Evolutionary conservation across 2,888 invertebrate genomes (phyloP).

Genomic region (Antheraea yamamai): DNA sequence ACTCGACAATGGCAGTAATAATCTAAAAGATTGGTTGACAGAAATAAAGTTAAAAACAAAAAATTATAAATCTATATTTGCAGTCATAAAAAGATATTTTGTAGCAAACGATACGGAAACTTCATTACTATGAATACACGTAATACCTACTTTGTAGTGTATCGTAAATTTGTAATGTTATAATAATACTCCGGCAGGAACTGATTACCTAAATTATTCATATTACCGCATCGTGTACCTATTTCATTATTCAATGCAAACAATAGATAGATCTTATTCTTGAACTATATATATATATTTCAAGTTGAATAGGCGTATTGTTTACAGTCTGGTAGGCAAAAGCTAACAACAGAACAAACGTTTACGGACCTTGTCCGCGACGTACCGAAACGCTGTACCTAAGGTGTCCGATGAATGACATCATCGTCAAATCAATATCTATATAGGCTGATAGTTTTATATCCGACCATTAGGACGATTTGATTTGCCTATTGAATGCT

Average conservation of each 20-base stretch:
- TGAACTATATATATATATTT: not conserved
- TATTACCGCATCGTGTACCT: not conserved
- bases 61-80: no score
- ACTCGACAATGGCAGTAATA: no score
- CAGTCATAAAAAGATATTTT: no score
- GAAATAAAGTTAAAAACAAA: no score
- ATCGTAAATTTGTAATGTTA: not conserved
- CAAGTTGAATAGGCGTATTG: not conserved
- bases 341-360: not conserved
- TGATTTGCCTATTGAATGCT: slow-evolving; percentile 6
- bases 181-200: not conserved
- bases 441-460: slow-evolving; percentile 12
- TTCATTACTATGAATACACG: not conserved
- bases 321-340: not conserved
- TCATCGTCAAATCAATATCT: slow-evolving; percentile 9
- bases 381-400: not conserved
- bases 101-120: no score
- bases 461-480: slow-evolving; percentile 13
- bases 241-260: no score
- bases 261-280: no score
- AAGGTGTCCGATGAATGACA: slow-evolving; percentile 15
- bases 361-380: not conserved
- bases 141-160: not conserved
- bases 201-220: not conserved
- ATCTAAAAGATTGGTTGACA: no score